Base-by-base conservation (phyloP, 2,113 vertebrate species). In the Castor canadensis region DNA sequence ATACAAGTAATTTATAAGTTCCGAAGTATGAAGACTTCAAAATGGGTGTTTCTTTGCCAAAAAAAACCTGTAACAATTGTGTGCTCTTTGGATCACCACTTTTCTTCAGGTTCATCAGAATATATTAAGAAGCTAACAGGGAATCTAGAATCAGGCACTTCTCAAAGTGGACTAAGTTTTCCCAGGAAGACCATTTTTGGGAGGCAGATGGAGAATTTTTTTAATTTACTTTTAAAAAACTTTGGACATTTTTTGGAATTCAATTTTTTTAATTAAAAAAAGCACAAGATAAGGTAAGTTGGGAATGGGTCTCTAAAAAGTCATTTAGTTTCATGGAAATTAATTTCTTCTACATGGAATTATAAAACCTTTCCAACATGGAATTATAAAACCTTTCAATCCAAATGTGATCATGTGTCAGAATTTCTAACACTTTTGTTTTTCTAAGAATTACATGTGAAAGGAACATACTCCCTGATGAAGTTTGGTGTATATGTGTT, bases 231-330 rank as follows among this genome's bases (percentile, higher is more conserved):
- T 76, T 47, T 16, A 7, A 52, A 47, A 88, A 89, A 49, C 2
- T 69, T 32, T 12, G 7, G 3, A 38, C 47, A 83, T 83, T 87
- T 92, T 93, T 87, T 19, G 17, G 87, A 62, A 30, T 28, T 30
- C 16, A 45, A 79, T 83, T 9, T 58, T 58, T 81, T 71, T 82
- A 72, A 62, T 94, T 40, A 94, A 82, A 89, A 93, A 43, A 60
- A 56, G 26, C 62, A 77, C 69, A 79, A 52, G 40, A 87, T 58
- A 87, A 87, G 87, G 17, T 72, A 67, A 52, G 15, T 80, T 80
- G 9, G 17, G 28, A 84, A 16, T 71, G 52, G 15, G 28, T 35
- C 5, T n/a, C 38, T 62, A 89, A 52, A 30, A 52, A 15, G 56
- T 45, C 20, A 47, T 79, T 45, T 79, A 22, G 52, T 91, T 87